phyloP scores from a whole-genome alignment of 2,113 vertebrate species.

The Panthera tigris region DNA sequence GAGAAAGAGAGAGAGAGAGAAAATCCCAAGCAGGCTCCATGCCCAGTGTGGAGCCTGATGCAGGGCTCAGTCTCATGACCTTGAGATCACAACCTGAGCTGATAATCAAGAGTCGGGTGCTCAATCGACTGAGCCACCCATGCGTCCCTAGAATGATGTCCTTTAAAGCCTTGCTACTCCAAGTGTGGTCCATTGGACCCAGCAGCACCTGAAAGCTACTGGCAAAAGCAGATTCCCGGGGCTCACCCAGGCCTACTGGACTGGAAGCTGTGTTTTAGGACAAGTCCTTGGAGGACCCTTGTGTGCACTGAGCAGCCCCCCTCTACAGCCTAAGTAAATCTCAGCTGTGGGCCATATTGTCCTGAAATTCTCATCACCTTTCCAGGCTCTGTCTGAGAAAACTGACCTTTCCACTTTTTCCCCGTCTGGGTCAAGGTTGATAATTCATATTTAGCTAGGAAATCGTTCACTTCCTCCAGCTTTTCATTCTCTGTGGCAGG shows the following conservation, averaged over 20 bases:
- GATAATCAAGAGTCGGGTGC: too few species aligned
- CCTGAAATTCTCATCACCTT: not conserved
- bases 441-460: not conserved
- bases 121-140: too few species aligned
- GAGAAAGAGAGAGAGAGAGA: too few species aligned
- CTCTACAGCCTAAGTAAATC: not conserved
- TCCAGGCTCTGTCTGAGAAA: not conserved
- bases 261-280: not conserved
- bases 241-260: not conserved
- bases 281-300: not conserved
- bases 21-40: too few species aligned
- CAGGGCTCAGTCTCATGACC: too few species aligned
- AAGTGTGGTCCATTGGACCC: not conserved
- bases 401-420: not conserved
- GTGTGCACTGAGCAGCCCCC: not conserved
- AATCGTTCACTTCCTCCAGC: not conserved
- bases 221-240: not conserved
- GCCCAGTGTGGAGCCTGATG: too few species aligned
- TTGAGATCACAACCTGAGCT: too few species aligned
- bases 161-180: not conserved
- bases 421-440: not conserved
- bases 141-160: not conserved
- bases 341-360: not conserved
- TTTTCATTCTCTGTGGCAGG: not conserved
- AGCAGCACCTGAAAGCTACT: not conserved